Conservation (phyloP, 2,113 vertebrate genomes). For the Manacus vitellinus region DNA sequence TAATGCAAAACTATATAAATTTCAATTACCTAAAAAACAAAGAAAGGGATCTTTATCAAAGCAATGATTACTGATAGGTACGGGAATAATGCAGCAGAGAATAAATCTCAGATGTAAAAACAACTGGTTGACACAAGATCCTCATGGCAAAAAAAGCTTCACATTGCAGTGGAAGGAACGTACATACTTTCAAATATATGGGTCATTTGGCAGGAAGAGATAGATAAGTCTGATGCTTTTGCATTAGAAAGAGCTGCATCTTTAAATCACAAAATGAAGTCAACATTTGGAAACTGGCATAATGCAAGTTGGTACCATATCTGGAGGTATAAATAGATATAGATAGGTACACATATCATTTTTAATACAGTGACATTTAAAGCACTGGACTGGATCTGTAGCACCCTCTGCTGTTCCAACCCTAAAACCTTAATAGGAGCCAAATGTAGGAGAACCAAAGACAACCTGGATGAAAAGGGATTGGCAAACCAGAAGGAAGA, state of each 20-base stretch:
- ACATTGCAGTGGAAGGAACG: neutral
- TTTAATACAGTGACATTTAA: neutral
- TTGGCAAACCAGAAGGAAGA: neutral
- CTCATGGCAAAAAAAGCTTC: neutral
- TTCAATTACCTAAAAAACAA: neutral
- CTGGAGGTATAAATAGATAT: neutral
- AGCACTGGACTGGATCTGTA: neutral
- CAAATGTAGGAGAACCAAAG: neutral
- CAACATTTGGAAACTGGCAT: neutral
- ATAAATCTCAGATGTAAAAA: neutral
- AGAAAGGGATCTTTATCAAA: neutral
- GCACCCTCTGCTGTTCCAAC: constrained; percentile 13
- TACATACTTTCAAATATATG: neutral
- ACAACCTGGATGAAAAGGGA: neutral
- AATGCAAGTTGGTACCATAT: neutral
- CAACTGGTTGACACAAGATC: neutral
- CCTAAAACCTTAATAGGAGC: neutral
- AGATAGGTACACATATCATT: neutral
- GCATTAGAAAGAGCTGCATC: neutral
- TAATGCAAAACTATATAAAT: neutral
- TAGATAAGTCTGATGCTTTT: neutral
- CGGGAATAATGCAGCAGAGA: neutral
- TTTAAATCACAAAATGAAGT: neutral
- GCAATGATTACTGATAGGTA: neutral
- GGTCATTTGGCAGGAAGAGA: neutral